These are phyloP conservation scores for Alloscopus bannaensis DNA, from an alignment of 2,888 invertebrate species.

Conservation along the genomic window DNA sequence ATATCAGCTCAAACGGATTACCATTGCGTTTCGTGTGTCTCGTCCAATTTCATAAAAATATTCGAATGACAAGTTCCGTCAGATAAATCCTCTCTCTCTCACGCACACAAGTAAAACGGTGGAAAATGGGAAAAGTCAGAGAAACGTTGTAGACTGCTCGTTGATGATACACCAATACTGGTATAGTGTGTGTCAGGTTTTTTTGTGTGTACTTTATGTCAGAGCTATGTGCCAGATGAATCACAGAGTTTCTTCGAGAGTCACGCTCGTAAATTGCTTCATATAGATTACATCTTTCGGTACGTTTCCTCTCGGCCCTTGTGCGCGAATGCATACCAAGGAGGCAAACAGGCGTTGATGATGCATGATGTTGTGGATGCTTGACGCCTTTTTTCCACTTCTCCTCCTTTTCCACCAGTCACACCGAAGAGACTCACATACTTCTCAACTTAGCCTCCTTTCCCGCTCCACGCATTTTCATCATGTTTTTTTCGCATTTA, in stretches of 20 bases:
- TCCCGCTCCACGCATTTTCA: no score
- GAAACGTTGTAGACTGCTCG: no score
- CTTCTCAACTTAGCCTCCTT: no score
- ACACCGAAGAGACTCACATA: slow-evolving; percentile 5
- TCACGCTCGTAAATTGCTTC: slow-evolving; percentile 63
- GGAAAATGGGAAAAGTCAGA: slow-evolving; percentile 14
- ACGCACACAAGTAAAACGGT: no score
- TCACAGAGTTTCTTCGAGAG: no score
- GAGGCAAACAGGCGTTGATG: slow-evolving; percentile 72
- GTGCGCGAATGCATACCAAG: slow-evolving; percentile 69
- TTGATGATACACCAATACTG: no score
- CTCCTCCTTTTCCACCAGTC: slow-evolving; percentile 54
- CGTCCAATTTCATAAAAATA: slow-evolving; percentile 61
- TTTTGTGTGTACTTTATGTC: no score
- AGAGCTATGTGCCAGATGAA: no score
- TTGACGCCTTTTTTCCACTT: slow-evolving; percentile 65
- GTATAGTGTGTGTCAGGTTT: no score
- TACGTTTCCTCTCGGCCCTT: slow-evolving; percentile 54
- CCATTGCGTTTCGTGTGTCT: slow-evolving; percentile 34
- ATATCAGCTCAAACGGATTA: slow-evolving; percentile 52
- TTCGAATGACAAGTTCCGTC: slow-evolving; percentile 62
- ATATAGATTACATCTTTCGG: slow-evolving; percentile 40
- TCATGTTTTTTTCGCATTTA: no score
- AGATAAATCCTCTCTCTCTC: slow-evolving; percentile 47
- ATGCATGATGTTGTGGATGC: slow-evolving; percentile 70